Evolutionary conservation across 2,888 invertebrate genomes (phyloP), one percentile per base, ranked within the genome.

Genomic region (Trisateles emortualis): DNA sequence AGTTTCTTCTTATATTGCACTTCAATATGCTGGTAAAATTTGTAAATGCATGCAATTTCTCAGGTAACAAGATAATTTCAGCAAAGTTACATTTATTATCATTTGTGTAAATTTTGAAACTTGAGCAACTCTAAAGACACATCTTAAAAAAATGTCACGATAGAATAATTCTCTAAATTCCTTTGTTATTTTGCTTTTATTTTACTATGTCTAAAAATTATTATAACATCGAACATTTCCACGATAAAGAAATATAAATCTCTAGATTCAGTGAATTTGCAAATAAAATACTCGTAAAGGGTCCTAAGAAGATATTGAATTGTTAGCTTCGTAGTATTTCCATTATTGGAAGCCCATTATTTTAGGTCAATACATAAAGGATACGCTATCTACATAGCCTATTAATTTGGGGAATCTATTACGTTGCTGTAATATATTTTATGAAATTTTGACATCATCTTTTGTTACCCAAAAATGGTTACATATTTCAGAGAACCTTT

Each of bases 11-110:
- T 58, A 42, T 17, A 54, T 32, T 40, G 32, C 61, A 39, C 46
- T 30, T 52, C 33, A 30, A 36, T 38, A 14, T 35, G 41, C 36
- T 29, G 45, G 58, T 52, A 50, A 44, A 52, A 52, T 53, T 35
- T 61, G 45, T 56, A 56, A 60, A 61, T 55, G 58, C 39, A 57
- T 49, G 51, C 57, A 52, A 65, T 65, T 72, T 67, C 57, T 50
- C 36, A 2, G 11, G 11, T 46, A 32, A 29, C 35, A 33, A 40
- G 3, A 26, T 16, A 39, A 62, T 59, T 49, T n/a, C 19, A 8
- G 22, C 2, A 41, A 44, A 44, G 16, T 52, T 54, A 44, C 17
- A 36, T 10, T 3, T 44, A 39, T 24, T 5, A 24, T 5, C 9
- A 29, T 10, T 24, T n/a, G 3, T 19, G 3, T n/a, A n/a, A n/a